These are phyloP conservation scores for Platycercus adscitus DNA, from an alignment of 2,113 vertebrate genomes.

Conservation along the genomic window DNA sequence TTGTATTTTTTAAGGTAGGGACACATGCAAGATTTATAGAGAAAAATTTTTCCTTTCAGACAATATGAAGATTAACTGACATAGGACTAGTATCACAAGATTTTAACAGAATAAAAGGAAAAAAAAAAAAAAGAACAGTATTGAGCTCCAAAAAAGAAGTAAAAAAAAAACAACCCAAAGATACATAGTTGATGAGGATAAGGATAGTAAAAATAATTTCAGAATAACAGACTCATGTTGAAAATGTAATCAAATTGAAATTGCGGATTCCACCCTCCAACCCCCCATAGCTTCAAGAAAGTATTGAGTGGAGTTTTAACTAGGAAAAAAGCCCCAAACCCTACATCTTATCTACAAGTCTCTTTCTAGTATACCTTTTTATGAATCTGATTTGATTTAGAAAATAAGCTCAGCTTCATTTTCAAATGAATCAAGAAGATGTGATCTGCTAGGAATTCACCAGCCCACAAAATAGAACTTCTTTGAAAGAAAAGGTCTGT, in stretches of 20 bases:
- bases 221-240: not conserved
- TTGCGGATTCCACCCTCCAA: fast-evolving
- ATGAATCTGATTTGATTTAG: not conserved
- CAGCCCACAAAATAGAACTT: not conserved
- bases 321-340: not conserved
- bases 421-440: not conserved
- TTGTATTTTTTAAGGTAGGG: not conserved
- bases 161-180: not conserved
- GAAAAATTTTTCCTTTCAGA: not conserved
- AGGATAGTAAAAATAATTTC: not conserved
- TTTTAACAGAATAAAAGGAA: not conserved
- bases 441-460: not conserved
- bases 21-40: not conserved
- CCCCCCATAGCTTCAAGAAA: not conserved
- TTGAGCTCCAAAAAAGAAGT: not conserved
- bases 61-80: not conserved
- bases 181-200: not conserved
- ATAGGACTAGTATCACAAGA: not conserved
- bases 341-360: not conserved
- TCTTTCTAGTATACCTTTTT: not conserved
- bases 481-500: not conserved
- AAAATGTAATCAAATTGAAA: not conserved
- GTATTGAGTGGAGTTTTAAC: not conserved
- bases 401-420: not conserved
- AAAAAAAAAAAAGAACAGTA: not conserved